Base-by-base conservation (phyloP, 1,140 invertebrate species). In the Habropoda laboriosa region DNA sequence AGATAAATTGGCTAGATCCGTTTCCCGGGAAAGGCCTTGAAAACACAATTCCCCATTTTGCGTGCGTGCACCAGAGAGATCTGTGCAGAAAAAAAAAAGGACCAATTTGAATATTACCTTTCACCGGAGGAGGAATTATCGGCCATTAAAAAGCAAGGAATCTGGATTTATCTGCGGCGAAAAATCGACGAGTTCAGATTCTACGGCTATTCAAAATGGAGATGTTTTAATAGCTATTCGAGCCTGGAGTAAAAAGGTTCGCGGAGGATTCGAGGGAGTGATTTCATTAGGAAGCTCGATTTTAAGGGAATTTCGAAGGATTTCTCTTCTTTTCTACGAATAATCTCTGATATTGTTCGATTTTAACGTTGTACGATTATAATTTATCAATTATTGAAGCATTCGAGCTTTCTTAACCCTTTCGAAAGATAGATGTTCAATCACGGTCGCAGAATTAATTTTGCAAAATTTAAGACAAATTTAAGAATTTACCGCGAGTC, bases 1-100 rank as follows among this genome's bases (percentile, higher is more conserved):
- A 76, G 51, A 80, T 80, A 75, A 80, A 85, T 80, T 49, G 64
- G 51, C 49, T 27, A 42, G 35, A 30, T 53, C 66, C 53, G 55
- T 32, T 24, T n/a, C 21, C 18, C 10, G 47, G 13, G 66, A 53
- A 30, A 45, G 55, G 12, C 13, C 24, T 24, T 32, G 13, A 27
- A 66, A 79, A n/a, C 63, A 74, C 16, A 49, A 49, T 66, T 72
- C 16, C n/a, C 18, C 58, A 16, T 2, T 40, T 47, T 21, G 18
- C 7, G 38, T 58, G 45, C 40, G 10, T 2, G 53, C 13, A 12
- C 5, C 5, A 13, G 53, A 21, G 1, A 57, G 13, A 57, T 12
- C 4, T 6, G 30, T 5, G 16, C 21, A 21, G n/a, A n/a, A n/a
- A 51, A 51, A 51, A 55, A 27, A 21, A 27, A 24, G 16, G 6